Evolutionary conservation across 35 echinoderm and acorn worm species (phyloP).

Genomic region (Antedon bifida): DNA sequence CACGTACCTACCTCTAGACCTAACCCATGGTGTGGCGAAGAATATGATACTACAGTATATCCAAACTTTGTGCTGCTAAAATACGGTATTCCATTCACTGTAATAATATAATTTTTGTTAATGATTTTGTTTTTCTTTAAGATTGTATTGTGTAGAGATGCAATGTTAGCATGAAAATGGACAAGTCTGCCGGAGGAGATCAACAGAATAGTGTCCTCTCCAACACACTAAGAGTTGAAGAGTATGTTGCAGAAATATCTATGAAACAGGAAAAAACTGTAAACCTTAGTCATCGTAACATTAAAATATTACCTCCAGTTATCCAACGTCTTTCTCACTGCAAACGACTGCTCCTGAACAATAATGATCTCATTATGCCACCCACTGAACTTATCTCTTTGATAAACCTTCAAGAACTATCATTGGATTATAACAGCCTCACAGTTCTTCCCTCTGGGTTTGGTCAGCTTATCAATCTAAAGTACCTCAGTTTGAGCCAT

Average conservation of each 20-base stretch:
- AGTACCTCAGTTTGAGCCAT: slow-evolving; percentile 77
- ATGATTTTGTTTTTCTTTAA: no score
- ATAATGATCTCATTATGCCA: slow-evolving; percentile 83
- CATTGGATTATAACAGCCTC: slow-evolving; percentile 74
- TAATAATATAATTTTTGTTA: no score
- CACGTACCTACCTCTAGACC: no score
- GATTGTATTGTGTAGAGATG: no score
- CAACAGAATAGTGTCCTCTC: neutral
- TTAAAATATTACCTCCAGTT: slow-evolving; percentile 50
- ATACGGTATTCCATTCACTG: no score
- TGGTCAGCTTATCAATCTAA: slow-evolving; percentile 56
- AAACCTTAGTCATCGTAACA: slow-evolving; percentile 63
- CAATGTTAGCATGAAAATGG: neutral
- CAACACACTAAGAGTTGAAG: slow-evolving; percentile 9
- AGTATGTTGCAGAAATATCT: slow-evolving; percentile 14
- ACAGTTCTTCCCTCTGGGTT: slow-evolving; percentile 73
- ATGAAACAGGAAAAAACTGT: slow-evolving; percentile 27
- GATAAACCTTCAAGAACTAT: slow-evolving; percentile 49
- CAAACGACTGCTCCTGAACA: slow-evolving; percentile 69
- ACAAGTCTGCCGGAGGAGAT: neutral
- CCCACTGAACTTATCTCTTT: slow-evolving; percentile 60
- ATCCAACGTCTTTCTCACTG: slow-evolving; percentile 40
- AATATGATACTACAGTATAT: no score
- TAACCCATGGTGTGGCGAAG: no score
- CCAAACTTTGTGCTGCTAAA: no score